These are phyloP conservation scores for Mamestra configurata DNA, from an alignment of 1,140 invertebrate species.

Conservation along the genomic window DNA sequence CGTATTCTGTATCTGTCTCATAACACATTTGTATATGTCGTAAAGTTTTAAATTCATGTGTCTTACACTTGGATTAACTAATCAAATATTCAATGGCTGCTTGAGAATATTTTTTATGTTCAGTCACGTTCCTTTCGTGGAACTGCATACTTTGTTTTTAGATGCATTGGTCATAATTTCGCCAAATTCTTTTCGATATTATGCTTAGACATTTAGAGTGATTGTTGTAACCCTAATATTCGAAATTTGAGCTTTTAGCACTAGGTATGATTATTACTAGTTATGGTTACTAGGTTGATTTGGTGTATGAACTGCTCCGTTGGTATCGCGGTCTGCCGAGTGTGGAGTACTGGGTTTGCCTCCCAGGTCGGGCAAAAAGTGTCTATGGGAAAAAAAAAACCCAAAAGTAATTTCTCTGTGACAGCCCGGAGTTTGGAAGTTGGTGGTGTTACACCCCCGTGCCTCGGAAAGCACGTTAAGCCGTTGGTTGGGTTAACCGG, in stretches of 20 bases:
- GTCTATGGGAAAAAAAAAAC: too few species aligned
- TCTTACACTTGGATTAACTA: slow-evolving; percentile 19
- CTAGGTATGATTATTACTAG: too few species aligned
- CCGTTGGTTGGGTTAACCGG: too few species aligned
- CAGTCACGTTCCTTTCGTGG: slow-evolving; percentile 21
- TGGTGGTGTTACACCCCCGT: too few species aligned
- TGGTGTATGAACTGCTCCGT: too few species aligned
- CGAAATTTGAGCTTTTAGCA: not conserved
- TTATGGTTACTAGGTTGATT: too few species aligned
- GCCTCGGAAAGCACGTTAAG: too few species aligned
- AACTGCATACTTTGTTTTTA: not conserved
- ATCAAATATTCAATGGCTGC: slow-evolving; percentile 36
- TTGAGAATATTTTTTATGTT: slow-evolving; percentile 8
- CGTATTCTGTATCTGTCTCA: slow-evolving; percentile 56
- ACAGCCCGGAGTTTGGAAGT: too few species aligned
- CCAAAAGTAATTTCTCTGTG: too few species aligned
- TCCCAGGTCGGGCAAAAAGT: too few species aligned
- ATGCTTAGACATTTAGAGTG: not conserved
- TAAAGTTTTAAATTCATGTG: slow-evolving; percentile 4
- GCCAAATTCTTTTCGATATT: not conserved
- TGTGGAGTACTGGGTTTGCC: too few species aligned
- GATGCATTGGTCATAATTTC: not conserved
- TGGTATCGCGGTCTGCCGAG: too few species aligned
- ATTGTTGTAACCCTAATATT: not conserved
- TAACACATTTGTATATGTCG: slow-evolving; percentile 51